Evolutionary conservation across 2,113 vertebrate species (phyloP).

Genomic region (Hylia prasina): DNA sequence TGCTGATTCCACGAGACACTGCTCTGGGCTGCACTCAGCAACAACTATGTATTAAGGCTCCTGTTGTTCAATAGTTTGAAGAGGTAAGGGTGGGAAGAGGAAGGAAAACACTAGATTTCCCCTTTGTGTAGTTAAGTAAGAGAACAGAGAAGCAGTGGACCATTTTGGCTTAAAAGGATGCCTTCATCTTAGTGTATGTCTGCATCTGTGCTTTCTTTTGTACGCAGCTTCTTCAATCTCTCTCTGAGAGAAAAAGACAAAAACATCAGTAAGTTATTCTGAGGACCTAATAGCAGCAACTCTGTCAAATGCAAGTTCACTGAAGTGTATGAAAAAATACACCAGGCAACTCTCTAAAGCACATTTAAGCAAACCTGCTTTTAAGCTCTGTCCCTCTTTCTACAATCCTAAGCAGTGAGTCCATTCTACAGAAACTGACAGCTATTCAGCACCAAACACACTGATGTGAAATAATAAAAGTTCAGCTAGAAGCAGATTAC

Average conservation of each 20-base stretch:
- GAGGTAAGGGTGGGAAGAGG: neutral
- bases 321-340: neutral
- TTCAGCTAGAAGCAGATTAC: neutral
- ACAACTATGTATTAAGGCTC: neutral
- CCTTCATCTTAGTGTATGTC: neutral
- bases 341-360: neutral
- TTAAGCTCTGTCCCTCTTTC: neutral
- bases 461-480: neutral
- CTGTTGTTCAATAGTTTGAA: neutral
- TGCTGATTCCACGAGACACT: neutral
- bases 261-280: conserved; percentile 5
- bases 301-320: conserved; percentile 9
- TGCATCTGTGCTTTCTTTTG: conserved; percentile 26
- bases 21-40: neutral
- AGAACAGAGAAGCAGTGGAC: neutral
- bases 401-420: neutral
- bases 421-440: neutral
- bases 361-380: neutral
- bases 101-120: neutral
- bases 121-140: neutral
- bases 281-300: conserved; percentile 9
- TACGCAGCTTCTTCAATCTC: neutral
- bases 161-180: conserved; percentile 10
- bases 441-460: neutral
- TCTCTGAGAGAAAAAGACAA: conserved; percentile 5